A percentile compares a stretch with the other conserved stretches of the same genome.
Conservation (phyloP, 2,797 vertebrate genomes). For the Rhinichthys osculus region DNA sequence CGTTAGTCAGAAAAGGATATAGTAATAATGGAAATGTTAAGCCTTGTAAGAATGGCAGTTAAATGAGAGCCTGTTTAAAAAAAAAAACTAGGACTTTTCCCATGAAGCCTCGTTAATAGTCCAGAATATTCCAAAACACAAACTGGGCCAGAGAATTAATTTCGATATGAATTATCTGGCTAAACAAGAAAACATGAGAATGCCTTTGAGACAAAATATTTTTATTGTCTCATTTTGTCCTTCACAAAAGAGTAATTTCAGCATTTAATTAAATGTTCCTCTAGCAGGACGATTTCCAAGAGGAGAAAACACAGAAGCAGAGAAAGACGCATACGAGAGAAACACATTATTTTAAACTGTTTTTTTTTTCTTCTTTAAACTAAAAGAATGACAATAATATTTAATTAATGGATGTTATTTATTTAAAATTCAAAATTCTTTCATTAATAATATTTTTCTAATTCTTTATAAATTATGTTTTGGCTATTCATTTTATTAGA, state of each 20-base stretch:
- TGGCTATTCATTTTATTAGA: not conserved
- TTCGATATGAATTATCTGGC: slow-evolving; percentile 23
- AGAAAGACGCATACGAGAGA: not conserved
- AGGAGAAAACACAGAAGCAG: slow-evolving; percentile 48
- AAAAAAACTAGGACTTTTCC: slow-evolving; percentile 20
- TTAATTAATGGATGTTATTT: not conserved
- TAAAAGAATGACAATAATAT: not conserved
- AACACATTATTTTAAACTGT: not conserved
- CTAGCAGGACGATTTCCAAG: slow-evolving; percentile 65
- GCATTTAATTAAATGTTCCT: slow-evolving; percentile 52
- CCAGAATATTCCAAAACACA: slow-evolving; percentile 18
- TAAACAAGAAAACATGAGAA: slow-evolving; percentile 37
- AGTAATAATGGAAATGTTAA: slow-evolving; percentile 19
- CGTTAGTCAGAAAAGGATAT: slow-evolving; percentile 4
- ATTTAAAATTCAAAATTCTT: not conserved
- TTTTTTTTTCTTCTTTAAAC: not conserved
- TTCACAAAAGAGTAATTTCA: slow-evolving; percentile 49
- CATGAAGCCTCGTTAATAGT: slow-evolving; percentile 31
- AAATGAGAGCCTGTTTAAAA: slow-evolving; percentile 37
- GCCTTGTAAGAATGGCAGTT: not conserved
- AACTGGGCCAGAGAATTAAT: slow-evolving; percentile 33
- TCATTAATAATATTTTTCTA: not conserved
- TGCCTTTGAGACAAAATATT: slow-evolving; percentile 40
- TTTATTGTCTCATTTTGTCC: slow-evolving; percentile 63
- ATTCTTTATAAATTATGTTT: not conserved